Percentiles rank a stretch among this genome's conserved stretches.
Evolutionary conservation across 2,113 vertebrate species (phyloP).

Genomic region (Serranochromis macrocephalus): DNA sequence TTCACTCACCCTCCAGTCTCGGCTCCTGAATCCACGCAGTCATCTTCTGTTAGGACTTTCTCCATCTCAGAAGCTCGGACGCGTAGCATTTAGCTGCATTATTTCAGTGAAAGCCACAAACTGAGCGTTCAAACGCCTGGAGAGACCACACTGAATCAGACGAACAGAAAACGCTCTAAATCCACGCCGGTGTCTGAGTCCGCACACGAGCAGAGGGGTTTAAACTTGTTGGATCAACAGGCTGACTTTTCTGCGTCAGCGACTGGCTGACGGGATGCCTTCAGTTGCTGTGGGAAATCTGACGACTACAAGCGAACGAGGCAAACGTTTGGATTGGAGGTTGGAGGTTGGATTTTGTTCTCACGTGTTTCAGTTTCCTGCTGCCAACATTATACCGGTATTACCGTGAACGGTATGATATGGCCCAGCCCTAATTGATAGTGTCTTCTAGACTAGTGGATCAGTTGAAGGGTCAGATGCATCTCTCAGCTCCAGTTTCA

Average conservation of each 20-base stretch:
- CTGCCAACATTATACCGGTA: too few species aligned
- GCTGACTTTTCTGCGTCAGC: neutral
- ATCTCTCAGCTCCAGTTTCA: neutral
- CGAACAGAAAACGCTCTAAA: neutral
- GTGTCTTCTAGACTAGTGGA: neutral
- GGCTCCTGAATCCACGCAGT: slow-evolving; percentile 70
- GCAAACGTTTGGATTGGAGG: neutral
- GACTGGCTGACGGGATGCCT: neutral
- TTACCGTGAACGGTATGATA: too few species aligned
- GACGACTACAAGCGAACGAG: rapidly evolving
- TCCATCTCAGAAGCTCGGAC: slow-evolving; percentile 51
- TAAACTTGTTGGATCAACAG: neutral
- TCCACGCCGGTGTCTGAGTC: neutral
- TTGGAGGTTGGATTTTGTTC: neutral
- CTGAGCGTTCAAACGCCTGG: neutral
- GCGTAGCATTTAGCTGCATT: neutral
- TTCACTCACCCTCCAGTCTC: slow-evolving; percentile 67
- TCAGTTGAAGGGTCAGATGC: neutral
- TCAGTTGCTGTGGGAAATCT: neutral
- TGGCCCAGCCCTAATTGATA: neutral
- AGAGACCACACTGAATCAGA: neutral
- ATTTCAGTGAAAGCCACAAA: neutral
- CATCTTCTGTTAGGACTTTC: slow-evolving; percentile 61
- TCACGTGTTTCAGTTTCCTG: neutral
- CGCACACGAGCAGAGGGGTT: neutral